A percentile compares a stretch with the other conserved stretches of the same genome.
Evolutionary conservation across 2,113 vertebrate species (phyloP).

Genomic region (Shinisaurus crocodilurus): DNA sequence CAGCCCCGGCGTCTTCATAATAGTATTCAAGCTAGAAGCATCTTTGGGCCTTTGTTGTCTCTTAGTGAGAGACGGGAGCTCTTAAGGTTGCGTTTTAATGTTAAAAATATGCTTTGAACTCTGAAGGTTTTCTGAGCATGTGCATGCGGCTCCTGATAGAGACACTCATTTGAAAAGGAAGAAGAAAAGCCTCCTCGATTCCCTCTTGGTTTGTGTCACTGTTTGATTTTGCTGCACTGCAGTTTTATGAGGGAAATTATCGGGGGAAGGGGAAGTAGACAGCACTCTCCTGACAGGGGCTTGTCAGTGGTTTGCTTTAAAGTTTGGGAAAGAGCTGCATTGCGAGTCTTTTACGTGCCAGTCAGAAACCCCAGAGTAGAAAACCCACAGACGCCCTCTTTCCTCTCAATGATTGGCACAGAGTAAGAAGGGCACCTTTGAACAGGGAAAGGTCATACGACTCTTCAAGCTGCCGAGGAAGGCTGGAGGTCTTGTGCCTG

Average conservation of each 20-base stretch:
- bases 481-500: too few species aligned
- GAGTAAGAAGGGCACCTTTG: background rate
- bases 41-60: conserved; percentile 64
- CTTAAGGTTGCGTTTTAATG: conserved; percentile 57
- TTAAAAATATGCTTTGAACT: conserved; percentile 67
- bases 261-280: conserved; percentile 57
- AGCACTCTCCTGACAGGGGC: conserved; percentile 66
- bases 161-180: background rate
- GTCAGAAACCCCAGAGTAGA: conserved; percentile 43
- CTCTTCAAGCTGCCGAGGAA: background rate
- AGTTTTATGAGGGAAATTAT: conserved; percentile 68
- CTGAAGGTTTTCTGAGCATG: background rate
- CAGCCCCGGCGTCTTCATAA: conserved; percentile 57
- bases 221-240: conserved; percentile 63
- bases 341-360: conserved; percentile 25
- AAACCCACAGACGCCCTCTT: conserved; percentile 12
- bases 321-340: conserved; percentile 48
- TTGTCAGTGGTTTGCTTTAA: conserved; percentile 68
- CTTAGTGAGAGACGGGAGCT: conserved; percentile 44
- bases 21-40: conserved; percentile 59
- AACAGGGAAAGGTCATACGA: background rate
- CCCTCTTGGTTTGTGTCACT: conserved; percentile 63
- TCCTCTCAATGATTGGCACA: background rate
- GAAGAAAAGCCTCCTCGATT: conserved; percentile 42
- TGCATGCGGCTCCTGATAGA: conserved; percentile 46